phyloP scores from a whole-genome alignment of 2,888 invertebrate genomes.

The Aphidius colemani region DNA sequence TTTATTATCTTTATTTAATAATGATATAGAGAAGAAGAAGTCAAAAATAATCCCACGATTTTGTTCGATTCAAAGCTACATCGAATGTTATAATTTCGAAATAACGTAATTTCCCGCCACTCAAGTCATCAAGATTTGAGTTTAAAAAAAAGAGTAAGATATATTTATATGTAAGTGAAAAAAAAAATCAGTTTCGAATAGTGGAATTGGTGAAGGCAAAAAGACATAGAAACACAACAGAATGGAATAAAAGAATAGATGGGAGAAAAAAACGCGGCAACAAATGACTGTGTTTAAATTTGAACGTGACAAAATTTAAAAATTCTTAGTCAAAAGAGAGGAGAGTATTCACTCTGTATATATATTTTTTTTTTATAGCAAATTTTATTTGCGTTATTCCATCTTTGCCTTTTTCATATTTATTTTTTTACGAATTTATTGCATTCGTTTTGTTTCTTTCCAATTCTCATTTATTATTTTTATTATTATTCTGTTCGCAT shows the following conservation, averaged over 20 bases:
- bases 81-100: conserved; percentile 57
- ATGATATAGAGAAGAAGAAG: conserved; percentile 17
- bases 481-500: too few relatives aligned
- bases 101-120: conserved; percentile 38
- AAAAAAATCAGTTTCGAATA: conserved; percentile 43
- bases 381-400: conserved; percentile 23
- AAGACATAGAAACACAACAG: conserved; percentile 27
- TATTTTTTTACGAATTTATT: conserved; percentile 4
- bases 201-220: conserved; percentile 43
- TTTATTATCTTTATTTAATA: too few relatives aligned
- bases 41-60: too few relatives aligned
- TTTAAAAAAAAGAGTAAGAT: conserved; percentile 17
- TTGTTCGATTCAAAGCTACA: neutral
- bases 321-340: conserved; percentile 42
- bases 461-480: too few relatives aligned
- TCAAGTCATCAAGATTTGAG: conserved; percentile 32
- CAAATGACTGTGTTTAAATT: conserved; percentile 61
- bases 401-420: conserved; percentile 31
- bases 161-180: conserved; percentile 25
- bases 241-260: conserved; percentile 27
- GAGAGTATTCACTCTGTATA: conserved; percentile 22
- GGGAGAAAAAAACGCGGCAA: conserved; percentile 36
- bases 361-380: conserved; percentile 12
- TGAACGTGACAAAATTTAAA: conserved; percentile 61
- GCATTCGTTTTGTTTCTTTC: too few relatives aligned